These are phyloP conservation scores for Rissa tridactyla DNA, from an alignment of 2,113 vertebrate genomes.

Conservation along the genomic window DNA sequence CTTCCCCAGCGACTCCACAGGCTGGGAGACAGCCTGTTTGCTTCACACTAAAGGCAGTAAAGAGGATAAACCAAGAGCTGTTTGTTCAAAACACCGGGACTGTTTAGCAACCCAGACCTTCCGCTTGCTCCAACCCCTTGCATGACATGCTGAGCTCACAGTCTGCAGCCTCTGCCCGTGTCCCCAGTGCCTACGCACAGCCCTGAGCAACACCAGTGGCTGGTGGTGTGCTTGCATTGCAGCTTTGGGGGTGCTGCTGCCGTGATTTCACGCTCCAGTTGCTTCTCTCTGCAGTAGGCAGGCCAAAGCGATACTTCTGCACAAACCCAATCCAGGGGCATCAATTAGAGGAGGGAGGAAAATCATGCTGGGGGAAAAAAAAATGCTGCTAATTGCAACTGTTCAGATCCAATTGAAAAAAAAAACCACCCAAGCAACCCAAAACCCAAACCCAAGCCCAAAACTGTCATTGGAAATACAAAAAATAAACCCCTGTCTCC, in stretches of 20 bases:
- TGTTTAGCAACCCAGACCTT: not conserved
- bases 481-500: not conserved
- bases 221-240: not conserved
- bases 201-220: not conserved
- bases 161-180: not conserved
- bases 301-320: not conserved
- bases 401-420: not conserved
- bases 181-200: not conserved
- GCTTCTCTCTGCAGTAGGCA: not conserved
- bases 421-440: not conserved
- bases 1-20: not conserved
- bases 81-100: not conserved
- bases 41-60: not conserved
- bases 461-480: not conserved
- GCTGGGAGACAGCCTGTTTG: not conserved
- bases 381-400: not conserved
- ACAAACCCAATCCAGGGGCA: not conserved
- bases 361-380: not conserved
- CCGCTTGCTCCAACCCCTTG: not conserved
- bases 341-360: not conserved
- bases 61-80: not conserved
- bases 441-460: fast-evolving
- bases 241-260: not conserved
- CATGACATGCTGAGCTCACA: not conserved
- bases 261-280: not conserved